Evolutionary conservation across 2,113 vertebrate genomes (phyloP).

Genomic region (Proteles cristata): DNA sequence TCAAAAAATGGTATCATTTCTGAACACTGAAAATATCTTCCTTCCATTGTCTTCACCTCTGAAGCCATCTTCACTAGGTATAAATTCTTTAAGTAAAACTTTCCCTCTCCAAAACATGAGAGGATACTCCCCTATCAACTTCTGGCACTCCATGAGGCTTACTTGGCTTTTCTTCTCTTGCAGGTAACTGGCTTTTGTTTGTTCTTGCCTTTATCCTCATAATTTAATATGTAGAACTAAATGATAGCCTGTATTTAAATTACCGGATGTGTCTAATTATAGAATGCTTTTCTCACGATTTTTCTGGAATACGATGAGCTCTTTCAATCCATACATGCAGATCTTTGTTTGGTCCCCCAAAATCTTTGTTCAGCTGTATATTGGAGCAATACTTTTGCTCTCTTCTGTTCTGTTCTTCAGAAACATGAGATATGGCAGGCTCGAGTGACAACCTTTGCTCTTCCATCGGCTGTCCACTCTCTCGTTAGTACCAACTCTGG

Average conservation of each 20-base stretch:
- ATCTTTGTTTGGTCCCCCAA: background rate
- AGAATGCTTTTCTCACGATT: background rate
- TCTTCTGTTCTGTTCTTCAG: background rate
- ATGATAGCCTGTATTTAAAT: background rate
- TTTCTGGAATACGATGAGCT: background rate
- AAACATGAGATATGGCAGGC: background rate
- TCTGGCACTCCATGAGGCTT: background rate
- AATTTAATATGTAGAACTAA: background rate
- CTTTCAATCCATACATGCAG: background rate
- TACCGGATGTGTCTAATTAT: background rate
- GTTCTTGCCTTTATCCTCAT: background rate
- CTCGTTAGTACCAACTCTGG: background rate
- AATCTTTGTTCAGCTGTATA: background rate
- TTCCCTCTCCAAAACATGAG: background rate
- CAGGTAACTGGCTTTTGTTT: background rate
- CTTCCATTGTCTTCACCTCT: background rate
- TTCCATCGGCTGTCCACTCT: background rate
- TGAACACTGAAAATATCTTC: background rate
- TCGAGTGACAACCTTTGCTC: background rate
- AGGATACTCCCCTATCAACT: background rate
- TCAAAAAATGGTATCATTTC: background rate
- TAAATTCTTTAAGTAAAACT: background rate
- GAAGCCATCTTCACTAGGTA: background rate
- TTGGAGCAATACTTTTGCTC: background rate
- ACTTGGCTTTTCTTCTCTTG: background rate